These are phyloP conservation scores for Enoplosus armatus DNA, from an alignment of 2,797 vertebrate genomes.

Conservation along the genomic window DNA sequence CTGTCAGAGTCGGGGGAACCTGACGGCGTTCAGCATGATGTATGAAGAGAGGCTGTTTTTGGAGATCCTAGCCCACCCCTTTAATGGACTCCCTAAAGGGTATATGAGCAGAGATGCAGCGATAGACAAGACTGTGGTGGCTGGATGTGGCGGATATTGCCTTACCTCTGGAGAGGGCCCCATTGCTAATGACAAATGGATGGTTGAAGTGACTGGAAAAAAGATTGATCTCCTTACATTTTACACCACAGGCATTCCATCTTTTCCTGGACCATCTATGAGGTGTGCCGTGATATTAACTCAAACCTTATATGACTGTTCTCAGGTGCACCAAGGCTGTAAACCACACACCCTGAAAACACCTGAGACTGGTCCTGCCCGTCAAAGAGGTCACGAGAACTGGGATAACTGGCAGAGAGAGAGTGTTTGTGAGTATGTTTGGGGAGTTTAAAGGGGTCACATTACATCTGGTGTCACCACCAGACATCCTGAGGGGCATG, in stretches of 20 bases:
- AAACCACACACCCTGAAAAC: slow-evolving; percentile 61
- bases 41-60: slow-evolving; percentile 57
- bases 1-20: slow-evolving; percentile 55
- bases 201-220: slow-evolving; percentile 45
- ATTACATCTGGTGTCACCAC: slow-evolving; percentile 54
- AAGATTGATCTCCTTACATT: slow-evolving; percentile 62
- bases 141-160: slow-evolving; percentile 73
- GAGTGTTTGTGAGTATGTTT: slow-evolving; percentile 41
- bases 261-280: slow-evolving; percentile 30
- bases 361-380: slow-evolving; percentile 42
- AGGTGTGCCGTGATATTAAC: slow-evolving; percentile 34
- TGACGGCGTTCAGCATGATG: slow-evolving; percentile 49
- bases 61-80: slow-evolving; percentile 28
- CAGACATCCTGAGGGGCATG: slow-evolving; percentile 23
- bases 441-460: slow-evolving; percentile 24
- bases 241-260: slow-evolving; percentile 46
- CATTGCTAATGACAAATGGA: slow-evolving; percentile 71
- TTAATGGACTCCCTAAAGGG: slow-evolving; percentile 69
- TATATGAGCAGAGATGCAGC: slow-evolving; percentile 65
- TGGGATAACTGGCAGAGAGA: slow-evolving; percentile 26
- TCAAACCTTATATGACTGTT: slow-evolving; percentile 34
- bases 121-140: slow-evolving; percentile 46
- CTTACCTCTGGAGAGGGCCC: slow-evolving; percentile 62
- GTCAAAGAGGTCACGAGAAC: slow-evolving; percentile 65
- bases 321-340: slow-evolving; percentile 32